Conservation (phyloP, 1,140 invertebrate genomes). For the Neotoxoptera formosana region DNA sequence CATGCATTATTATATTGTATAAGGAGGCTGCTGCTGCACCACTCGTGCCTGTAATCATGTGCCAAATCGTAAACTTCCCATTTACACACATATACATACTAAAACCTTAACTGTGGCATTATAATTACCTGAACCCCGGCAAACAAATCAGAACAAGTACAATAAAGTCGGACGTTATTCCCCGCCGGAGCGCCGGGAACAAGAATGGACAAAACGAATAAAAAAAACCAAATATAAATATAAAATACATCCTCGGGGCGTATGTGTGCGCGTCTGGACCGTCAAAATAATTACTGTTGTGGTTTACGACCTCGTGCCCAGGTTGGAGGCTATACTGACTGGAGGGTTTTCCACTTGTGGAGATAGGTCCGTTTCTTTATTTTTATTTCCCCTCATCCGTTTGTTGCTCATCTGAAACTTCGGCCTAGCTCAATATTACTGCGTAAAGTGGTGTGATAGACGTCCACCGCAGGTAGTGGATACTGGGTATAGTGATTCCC, state of each 20-base stretch:
- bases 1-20: constrained; percentile 2
- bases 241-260: constrained; percentile 17
- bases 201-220: not conserved
- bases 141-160: constrained; percentile 36
- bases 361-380: not conserved
- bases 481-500: not conserved
- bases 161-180: constrained; percentile 27
- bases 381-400: not conserved
- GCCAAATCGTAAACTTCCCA: constrained; percentile 52
- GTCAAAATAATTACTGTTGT: constrained; percentile 51
- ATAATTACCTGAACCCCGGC: constrained; percentile 31
- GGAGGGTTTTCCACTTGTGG: not conserved
- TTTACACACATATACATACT: not conserved
- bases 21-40: not conserved
- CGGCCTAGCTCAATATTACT: too few species aligned
- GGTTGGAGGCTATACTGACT: not conserved
- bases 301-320: constrained; percentile 22
- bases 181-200: not conserved
- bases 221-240: not conserved
- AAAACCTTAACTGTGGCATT: not conserved
- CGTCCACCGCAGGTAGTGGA: not conserved
- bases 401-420: not conserved
- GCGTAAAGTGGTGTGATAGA: not conserved
- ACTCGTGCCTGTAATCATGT: not conserved
- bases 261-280: constrained; percentile 18